A percentile compares a stretch with the other conserved stretches of the same genome.
These are phyloP conservation scores for Rhyacichthys aspro DNA, from an alignment of 2,797 vertebrate genomes.

Conservation along the genomic window DNA sequence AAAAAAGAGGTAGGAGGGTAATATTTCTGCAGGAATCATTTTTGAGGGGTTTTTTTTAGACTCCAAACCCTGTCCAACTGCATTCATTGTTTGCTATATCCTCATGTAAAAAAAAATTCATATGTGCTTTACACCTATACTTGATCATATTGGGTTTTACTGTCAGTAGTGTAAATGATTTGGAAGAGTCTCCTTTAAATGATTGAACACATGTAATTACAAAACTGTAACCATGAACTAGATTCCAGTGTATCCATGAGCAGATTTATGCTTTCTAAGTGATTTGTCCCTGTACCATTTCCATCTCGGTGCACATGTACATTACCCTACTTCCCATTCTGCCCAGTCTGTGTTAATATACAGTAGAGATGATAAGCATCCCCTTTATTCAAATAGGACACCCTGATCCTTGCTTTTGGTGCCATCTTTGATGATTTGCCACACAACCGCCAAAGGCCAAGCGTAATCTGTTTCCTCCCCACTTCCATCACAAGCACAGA, in stretches of 20 bases:
- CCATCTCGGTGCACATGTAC: neutral
- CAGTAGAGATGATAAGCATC: neutral
- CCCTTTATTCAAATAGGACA: constrained; percentile 24
- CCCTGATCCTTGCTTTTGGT: constrained; percentile 11
- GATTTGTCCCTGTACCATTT: neutral
- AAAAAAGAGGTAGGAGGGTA: constrained; percentile 3
- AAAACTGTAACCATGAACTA: neutral
- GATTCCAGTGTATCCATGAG: neutral
- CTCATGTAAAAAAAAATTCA: too few species aligned
- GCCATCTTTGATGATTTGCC: constrained; percentile 29
- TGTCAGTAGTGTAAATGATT: too few species aligned
- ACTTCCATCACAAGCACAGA: constrained; percentile 38
- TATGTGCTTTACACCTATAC: too few species aligned
- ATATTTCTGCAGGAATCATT: neutral
- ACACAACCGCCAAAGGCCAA: constrained; percentile 26
- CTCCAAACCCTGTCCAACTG: neutral
- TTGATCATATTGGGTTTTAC: too few species aligned
- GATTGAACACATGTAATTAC: neutral
- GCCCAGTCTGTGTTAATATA: neutral
- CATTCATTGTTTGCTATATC: too few species aligned
- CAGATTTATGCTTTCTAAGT: neutral
- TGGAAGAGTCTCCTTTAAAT: too few species aligned
- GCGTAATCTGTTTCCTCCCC: constrained; percentile 43
- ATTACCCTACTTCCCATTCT: neutral
- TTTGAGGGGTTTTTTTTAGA: constrained; percentile 2